Base-by-base conservation (phyloP, 2,797 vertebrate species). In the Tarsius wallacei region DNA sequence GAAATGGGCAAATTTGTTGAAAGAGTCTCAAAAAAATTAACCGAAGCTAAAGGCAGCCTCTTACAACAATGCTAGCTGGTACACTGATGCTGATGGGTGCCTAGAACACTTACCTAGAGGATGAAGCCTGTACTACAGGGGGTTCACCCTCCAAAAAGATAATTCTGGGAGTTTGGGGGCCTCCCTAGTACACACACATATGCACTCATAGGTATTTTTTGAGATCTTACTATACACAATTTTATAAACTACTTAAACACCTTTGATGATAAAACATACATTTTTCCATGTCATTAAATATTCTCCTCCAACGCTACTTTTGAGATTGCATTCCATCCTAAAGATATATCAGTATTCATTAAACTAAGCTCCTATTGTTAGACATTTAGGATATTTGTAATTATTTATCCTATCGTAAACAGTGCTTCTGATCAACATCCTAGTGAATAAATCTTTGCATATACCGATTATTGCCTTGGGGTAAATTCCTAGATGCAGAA, bases 401-500 rank as follows among this genome's bases (percentile, higher is more conserved):
- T 83, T 87, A n/a, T 85, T 59, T 85, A 88, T 89, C 55, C 28
- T 81, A 49, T 86, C 71, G 4, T 49, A 97, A 84, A 86, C 24
- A 57, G 15, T 77, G n/a, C 33, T 93, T 96, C 93, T 42, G 90
- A 86, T 89, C 61, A 93, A 81, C 24, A 78, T 49, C n/a, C 26
- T 89, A 85, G 83, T 88, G 36, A 88, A 66, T 77, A 88, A 86
- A 77, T 78, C 19, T 88, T 93, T 59, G 64, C 19, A 93, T 49
- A 89, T 19, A 87, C 73, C 89, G n/a, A 57, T 93, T 93, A 93
- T 87, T 63, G 28, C 14, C 64, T 90, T 76, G 31, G 47, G 49
- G 55, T 86, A 85, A 88, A 95, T 91, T 94, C 33, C 53, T 95
- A 93, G 53, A 71, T 26, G 16, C 51, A 85, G 74, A 88, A 80